Evolutionary conservation across 2,113 vertebrate genomes (phyloP), one percentile per base, ranked within the genome.

Genomic region (Platanista minor): DNA sequence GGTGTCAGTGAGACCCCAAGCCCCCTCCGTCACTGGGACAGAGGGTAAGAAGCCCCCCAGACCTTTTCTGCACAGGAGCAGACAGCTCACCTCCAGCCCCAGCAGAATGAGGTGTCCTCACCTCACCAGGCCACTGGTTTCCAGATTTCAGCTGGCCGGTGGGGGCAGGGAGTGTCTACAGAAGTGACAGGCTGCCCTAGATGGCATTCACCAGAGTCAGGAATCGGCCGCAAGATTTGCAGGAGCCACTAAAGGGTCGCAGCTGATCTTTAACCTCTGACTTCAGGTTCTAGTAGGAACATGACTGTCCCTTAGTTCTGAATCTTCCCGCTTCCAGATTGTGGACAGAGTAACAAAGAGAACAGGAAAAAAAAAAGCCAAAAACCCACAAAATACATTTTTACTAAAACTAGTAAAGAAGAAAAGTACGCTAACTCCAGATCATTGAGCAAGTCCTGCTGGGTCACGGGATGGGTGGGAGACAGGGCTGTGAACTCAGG

Each of bases 401-500:
- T 64, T 57, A 52, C 39, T 18, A 23, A 29, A 78, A 66, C 33
- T 17, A 85, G 33, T 43, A 18, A 92, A 82, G 36, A 75, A 29
- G n/a, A 86, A 61, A 80, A 62, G 15, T n/a, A 81, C 1, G 33
- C 1, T 5, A 69, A 89, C 4, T 57, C 43, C 10, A 83, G 41
- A 59, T 36, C 66, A 81, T 5, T 36, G 18, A 10, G 27, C 57
- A 49, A 89, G 33, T 66, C 39, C 62, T 74, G 20, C 36, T 8
- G 33, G 17, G n/a, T 31, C 11, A 25, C 0, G 0, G 78, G 59
- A 20, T 36, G 2, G 87, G 36, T 57, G 8, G 43, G 46, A 29
- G 6, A 17, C 23, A 12, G 57, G 18, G 54, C 54, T 54, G 49
- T 54, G 33, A 54, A 52, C 6, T 11, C 11, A 54, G 49, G 75